Conservation (phyloP, 2,797 vertebrate genomes). For the Chromobotia macracanthus region DNA sequence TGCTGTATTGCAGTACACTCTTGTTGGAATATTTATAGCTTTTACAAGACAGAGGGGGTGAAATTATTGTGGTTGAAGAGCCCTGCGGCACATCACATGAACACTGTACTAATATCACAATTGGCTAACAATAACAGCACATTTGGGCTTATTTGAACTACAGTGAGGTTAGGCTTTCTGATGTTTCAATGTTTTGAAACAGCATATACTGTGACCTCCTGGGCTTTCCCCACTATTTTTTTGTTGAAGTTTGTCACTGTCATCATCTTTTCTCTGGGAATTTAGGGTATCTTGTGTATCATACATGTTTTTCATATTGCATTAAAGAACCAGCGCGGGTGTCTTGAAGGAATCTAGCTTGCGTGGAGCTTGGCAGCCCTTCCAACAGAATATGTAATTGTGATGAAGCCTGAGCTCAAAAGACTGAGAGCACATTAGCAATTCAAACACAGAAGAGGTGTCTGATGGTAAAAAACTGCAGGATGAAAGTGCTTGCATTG, state of each 20-base stretch:
- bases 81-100: slow-evolving; percentile 25
- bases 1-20: slow-evolving; percentile 6
- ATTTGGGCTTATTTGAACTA: slow-evolving; percentile 31
- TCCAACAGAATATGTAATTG: slow-evolving; percentile 83
- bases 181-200: slow-evolving; percentile 41
- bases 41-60: slow-evolving; percentile 17
- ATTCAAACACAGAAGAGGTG: slow-evolving; percentile 78
- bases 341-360: slow-evolving; percentile 72
- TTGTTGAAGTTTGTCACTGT: neutral
- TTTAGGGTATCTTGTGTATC: slow-evolving; percentile 11
- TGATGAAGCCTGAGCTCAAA: slow-evolving; percentile 68
- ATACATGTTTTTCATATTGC: slow-evolving; percentile 13
- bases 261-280: slow-evolving; percentile 16
- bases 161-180: slow-evolving; percentile 24
- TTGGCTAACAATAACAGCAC: slow-evolving; percentile 44
- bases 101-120: slow-evolving; percentile 44
- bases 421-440: slow-evolving; percentile 78
- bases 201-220: slow-evolving; percentile 23
- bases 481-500: slow-evolving; percentile 71
- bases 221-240: neutral
- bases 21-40: slow-evolving; percentile 40
- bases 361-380: slow-evolving; percentile 74
- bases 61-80: slow-evolving; percentile 41
- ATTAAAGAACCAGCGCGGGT: slow-evolving; percentile 37
- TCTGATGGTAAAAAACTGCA: slow-evolving; percentile 63